Evolutionary conservation across 1,140 invertebrate genomes (phyloP).

Genomic region (Monomorium pharaonis): DNA sequence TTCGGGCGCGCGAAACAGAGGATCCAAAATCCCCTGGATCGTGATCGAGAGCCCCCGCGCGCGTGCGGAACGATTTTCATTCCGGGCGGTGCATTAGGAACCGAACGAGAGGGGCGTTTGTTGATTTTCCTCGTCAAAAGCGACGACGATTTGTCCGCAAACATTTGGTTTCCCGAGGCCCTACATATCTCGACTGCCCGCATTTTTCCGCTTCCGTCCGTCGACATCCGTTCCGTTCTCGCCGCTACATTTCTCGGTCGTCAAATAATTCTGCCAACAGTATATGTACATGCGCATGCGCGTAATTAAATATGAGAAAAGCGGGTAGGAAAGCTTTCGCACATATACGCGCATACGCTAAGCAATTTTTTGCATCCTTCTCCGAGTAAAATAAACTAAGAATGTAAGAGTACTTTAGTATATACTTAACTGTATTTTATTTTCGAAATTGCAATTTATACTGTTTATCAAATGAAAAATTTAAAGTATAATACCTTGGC

Average conservation of each 20-base stretch:
- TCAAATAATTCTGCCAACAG: conserved; percentile 13
- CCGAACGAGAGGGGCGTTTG: conserved; percentile 58
- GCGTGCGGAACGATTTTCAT: conserved; percentile 66
- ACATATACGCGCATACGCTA: background rate
- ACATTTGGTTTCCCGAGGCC: conserved; percentile 68
- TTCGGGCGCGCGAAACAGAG: background rate
- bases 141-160: conserved; percentile 72
- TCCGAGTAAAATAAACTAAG: background rate
- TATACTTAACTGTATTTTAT: background rate
- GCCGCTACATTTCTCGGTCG: background rate
- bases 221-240: background rate
- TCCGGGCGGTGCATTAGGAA: conserved; percentile 60
- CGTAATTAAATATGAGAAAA: conserved; percentile 59
- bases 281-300: background rate
- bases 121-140: conserved; percentile 70
- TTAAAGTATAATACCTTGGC: background rate
- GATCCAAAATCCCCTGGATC: conserved; percentile 23
- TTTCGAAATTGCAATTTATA: background rate
- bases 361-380: background rate
- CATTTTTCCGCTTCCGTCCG: conserved; percentile 60
- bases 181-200: conserved; percentile 61
- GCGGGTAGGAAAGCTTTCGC: background rate
- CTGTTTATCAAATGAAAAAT: background rate
- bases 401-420: background rate
- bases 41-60: conserved; percentile 30